phyloP scores from a whole-genome alignment of 2,113 vertebrate species.

The Saccopteryx bilineata region DNA sequence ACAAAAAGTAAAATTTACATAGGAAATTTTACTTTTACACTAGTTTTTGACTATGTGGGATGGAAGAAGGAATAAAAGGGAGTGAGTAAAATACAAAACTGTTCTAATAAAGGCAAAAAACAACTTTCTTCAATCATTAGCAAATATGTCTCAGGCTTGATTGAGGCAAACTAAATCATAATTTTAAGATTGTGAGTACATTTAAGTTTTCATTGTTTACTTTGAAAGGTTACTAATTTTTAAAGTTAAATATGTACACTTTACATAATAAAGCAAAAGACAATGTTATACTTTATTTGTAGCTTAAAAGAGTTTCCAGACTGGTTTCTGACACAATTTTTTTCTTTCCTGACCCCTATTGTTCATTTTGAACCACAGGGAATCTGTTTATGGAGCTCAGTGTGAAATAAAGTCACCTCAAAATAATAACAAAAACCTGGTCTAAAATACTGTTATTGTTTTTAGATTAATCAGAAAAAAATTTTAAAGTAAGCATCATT shows the following conservation, averaged over 20 bases:
- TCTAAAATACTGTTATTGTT: not conserved
- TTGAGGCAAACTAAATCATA: not conserved
- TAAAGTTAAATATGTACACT: conserved; percentile 25
- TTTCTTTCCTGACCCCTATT: not conserved
- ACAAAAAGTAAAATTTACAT: not conserved
- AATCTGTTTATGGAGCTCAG: not conserved
- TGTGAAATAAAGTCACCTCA: not conserved
- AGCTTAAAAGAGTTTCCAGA: not conserved
- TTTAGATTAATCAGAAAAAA: conserved; percentile 7
- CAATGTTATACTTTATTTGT: not conserved
- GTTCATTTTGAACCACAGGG: not conserved
- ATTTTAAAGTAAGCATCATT: not conserved
- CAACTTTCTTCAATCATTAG: not conserved
- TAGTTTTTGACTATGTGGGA: not conserved
- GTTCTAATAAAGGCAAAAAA: conserved; percentile 2
- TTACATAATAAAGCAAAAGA: conserved; percentile 12
- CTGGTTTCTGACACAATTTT: not conserved
- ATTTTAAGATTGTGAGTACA: conserved; percentile 1
- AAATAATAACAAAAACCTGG: not conserved
- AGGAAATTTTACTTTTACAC: not conserved
- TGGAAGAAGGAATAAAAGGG: not conserved
- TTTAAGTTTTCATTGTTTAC: conserved; percentile 38
- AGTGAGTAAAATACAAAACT: not conserved
- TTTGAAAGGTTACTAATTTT: conserved; percentile 20
- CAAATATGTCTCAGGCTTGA: not conserved